Evolutionary conservation across 2,113 vertebrate genomes (phyloP).

Genomic region (Eurypyga helias): DNA sequence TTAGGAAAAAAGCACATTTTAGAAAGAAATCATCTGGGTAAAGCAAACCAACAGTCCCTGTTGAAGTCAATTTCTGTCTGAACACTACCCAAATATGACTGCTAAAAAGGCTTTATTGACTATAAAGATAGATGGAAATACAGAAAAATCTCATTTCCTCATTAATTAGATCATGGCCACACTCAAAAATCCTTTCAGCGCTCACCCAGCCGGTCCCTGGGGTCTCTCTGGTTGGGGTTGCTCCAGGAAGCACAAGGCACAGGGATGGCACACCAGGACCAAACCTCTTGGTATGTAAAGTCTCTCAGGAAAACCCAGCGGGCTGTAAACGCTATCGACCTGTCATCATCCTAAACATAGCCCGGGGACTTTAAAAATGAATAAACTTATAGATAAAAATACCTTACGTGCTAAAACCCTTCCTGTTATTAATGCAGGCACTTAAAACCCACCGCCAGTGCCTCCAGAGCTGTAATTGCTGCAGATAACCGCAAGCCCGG

Average conservation of each 20-base stretch:
- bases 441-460: not conserved
- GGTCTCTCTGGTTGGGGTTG: not conserved
- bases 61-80: not conserved
- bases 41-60: not conserved
- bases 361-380: not conserved
- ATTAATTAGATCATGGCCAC: not conserved
- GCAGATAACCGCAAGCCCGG: not conserved
- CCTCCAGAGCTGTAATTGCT: not conserved
- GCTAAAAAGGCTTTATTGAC: not conserved
- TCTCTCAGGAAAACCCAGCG: not conserved
- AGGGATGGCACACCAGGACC: not conserved
- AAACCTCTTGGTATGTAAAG: not conserved
- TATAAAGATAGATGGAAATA: not conserved
- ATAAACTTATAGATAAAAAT: not conserved
- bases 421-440: not conserved
- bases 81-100: not conserved
- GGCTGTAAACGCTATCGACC: not conserved
- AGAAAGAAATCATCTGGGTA: not conserved
- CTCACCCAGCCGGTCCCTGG: not conserved
- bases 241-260: not conserved
- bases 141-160: not conserved
- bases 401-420: not conserved
- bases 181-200: not conserved
- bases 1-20: not conserved
- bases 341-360: not conserved